Evolutionary conservation across 2,113 vertebrate species (phyloP).

Genomic region (Poecilia latipinna): DNA sequence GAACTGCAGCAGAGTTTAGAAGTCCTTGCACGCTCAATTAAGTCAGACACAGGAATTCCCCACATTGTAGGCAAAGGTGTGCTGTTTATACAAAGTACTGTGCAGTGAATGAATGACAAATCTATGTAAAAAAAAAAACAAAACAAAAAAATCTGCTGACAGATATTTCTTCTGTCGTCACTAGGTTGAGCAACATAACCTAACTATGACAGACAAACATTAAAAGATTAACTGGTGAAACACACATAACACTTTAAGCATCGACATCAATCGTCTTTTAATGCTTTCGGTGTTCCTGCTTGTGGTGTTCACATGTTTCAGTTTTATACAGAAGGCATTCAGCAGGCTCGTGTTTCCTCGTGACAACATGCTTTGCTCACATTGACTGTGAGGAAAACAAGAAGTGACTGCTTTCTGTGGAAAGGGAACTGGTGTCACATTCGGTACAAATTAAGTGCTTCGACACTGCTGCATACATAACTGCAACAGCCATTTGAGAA

Average conservation of each 20-base stretch:
- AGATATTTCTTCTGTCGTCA: not conserved
- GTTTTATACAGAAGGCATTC: not conserved
- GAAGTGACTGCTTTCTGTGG: slow-evolving; percentile 53
- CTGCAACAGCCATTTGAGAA: slow-evolving; percentile 16
- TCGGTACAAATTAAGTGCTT: slow-evolving; percentile 38
- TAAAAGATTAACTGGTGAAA: not conserved
- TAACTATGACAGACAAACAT: not conserved
- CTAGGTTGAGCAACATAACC: not conserved
- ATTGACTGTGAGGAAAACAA: slow-evolving; percentile 36
- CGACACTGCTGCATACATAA: slow-evolving; percentile 7
- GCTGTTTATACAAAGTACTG: slow-evolving; percentile 27
- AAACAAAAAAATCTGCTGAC: not conserved
- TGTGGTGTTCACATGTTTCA: not conserved
- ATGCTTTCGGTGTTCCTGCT: not conserved
- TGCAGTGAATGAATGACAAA: slow-evolving; percentile 6
- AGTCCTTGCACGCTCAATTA: not conserved
- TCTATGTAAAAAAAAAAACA: not conserved
- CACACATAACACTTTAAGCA: not conserved
- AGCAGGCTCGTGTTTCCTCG: slow-evolving; percentile 9
- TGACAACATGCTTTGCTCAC: slow-evolving; percentile 36
- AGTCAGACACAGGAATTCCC: slow-evolving; percentile 42
- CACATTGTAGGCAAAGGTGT: slow-evolving; percentile 8
- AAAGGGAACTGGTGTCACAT: slow-evolving; percentile 51
- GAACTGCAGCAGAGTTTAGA: not conserved
- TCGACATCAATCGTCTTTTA: not conserved